phyloP scores from a whole-genome alignment of 1,140 invertebrate species.

The Drosophila ogumai region DNA sequence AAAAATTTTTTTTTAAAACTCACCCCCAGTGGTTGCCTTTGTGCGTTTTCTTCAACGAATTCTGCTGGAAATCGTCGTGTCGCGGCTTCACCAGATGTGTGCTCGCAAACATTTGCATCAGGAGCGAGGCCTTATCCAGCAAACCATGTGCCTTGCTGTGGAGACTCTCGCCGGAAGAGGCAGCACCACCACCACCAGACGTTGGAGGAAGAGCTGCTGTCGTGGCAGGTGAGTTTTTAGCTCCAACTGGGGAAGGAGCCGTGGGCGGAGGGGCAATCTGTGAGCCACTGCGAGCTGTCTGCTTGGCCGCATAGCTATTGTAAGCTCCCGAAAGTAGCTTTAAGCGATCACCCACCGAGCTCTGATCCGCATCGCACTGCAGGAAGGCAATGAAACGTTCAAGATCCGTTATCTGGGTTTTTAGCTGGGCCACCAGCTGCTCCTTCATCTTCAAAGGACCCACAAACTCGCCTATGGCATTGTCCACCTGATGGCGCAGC shows the following conservation, averaged over 20 bases:
- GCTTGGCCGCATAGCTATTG: constrained; percentile 82
- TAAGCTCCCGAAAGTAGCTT: constrained; percentile 70
- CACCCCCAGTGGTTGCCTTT: constrained; percentile 96
- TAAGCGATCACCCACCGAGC: constrained; percentile 53
- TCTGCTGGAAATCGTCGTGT: constrained; percentile 89
- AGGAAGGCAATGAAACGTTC: constrained; percentile 98
- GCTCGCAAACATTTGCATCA: constrained; percentile 96
- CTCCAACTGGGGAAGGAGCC: background rate
- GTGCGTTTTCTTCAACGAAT: constrained; percentile 93
- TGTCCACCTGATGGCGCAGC: constrained; percentile 88
- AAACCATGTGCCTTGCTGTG: constrained; percentile 86
- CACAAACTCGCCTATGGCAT: constrained; percentile 91
- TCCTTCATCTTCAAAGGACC: constrained; percentile 98
- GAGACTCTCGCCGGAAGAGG: constrained; percentile 55
- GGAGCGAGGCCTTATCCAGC: constrained; percentile 93
- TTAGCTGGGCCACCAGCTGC: constrained; percentile 96
- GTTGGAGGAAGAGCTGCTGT: constrained; percentile 1
- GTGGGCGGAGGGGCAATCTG: constrained; percentile 12
- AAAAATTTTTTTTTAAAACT: constrained; percentile 44
- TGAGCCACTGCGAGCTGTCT: constrained; percentile 51
- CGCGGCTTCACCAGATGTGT: constrained; percentile 91
- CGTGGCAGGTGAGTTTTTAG: constrained; percentile 2
- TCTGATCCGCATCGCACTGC: constrained; percentile 89
- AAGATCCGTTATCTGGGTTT: constrained; percentile 98
- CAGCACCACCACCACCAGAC: background rate